phyloP scores from a whole-genome alignment of 2,113 vertebrate species.

The Oostethus manadensis region DNA sequence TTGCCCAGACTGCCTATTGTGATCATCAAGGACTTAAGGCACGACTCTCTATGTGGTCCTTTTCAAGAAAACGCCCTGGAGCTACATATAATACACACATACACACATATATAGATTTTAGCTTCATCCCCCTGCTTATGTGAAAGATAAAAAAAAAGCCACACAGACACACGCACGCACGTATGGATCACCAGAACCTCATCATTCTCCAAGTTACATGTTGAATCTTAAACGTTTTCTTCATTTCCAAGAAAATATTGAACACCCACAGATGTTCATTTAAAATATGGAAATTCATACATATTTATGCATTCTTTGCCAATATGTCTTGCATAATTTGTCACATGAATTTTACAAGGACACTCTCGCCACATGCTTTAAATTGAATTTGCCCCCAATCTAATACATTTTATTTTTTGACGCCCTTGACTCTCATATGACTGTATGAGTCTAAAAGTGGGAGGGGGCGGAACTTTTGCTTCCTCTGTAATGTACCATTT shows the following conservation, averaged over 20 bases:
- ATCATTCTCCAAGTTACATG: slow-evolving; percentile 43
- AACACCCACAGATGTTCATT: slow-evolving; percentile 32
- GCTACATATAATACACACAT: slow-evolving; percentile 25
- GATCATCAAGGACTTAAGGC: slow-evolving; percentile 35
- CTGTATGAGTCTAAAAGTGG: slow-evolving; percentile 16
- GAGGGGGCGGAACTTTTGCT: slow-evolving; percentile 31
- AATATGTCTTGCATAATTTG: slow-evolving; percentile 42
- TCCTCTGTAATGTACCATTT: slow-evolving; percentile 51
- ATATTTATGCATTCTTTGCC: slow-evolving; percentile 35
- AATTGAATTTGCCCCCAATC: slow-evolving; percentile 38
- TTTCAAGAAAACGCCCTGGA: slow-evolving; percentile 48
- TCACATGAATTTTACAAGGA: slow-evolving; percentile 47
- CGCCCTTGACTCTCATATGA: slow-evolving; percentile 23
- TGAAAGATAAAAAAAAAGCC: slow-evolving; percentile 48
- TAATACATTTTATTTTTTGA: slow-evolving; percentile 36
- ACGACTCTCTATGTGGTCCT: slow-evolving; percentile 41
- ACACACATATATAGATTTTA: slow-evolving; percentile 52
- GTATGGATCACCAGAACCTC: slow-evolving; percentile 38
- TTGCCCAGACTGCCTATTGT: slow-evolving; percentile 18
- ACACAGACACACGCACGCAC: slow-evolving; percentile 11
- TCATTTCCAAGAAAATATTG: slow-evolving; percentile 37
- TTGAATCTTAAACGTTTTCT: slow-evolving; percentile 48
- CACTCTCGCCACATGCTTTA: slow-evolving; percentile 27
- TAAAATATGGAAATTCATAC: slow-evolving; percentile 42
- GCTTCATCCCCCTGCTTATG: slow-evolving; percentile 49